Evolutionary conservation across 2,797 vertebrate genomes (phyloP).

Genomic region (Enteromius afrohamiltoni): DNA sequence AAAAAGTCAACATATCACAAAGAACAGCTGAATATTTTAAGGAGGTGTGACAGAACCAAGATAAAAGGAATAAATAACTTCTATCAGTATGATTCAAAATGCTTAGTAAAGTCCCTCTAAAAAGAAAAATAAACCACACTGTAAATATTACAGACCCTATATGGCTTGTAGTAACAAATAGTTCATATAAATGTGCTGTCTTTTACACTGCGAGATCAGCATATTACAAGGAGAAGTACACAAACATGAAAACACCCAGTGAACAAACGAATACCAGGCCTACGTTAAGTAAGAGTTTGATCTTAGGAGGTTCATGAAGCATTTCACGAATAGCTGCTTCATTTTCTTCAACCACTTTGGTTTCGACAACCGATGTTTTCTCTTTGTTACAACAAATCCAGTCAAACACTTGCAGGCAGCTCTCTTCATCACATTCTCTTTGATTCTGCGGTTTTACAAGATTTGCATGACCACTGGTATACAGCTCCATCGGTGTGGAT

Average conservation of each 20-base stretch:
- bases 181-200: constrained; percentile 57
- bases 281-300: constrained; percentile 87
- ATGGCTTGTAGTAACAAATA: constrained; percentile 62
- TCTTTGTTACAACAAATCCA: constrained; percentile 90
- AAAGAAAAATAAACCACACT: constrained; percentile 62
- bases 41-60: constrained; percentile 1
- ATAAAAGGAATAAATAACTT: constrained; percentile 8
- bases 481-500: constrained; percentile 83
- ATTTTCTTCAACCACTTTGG: constrained; percentile 79
- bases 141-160: constrained; percentile 79
- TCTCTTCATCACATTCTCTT: constrained; percentile 56
- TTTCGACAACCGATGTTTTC: constrained; percentile 70
- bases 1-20: constrained; percentile 13
- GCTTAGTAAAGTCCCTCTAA: constrained; percentile 65
- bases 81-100: constrained; percentile 64
- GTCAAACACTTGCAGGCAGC: constrained; percentile 79
- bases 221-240: constrained; percentile 94
- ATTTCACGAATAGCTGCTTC: constrained; percentile 82
- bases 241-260: constrained; percentile 93
- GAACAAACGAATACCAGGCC: constrained; percentile 87
- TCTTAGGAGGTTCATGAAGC: constrained; percentile 89
- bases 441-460: constrained; percentile 77
- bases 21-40: constrained; percentile 14
- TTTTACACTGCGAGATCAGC: constrained; percentile 23
- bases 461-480: constrained; percentile 80